A percentile compares a stretch with the other conserved stretches of the same genome.
Conservation (phyloP, 2,113 vertebrate species). For the Alligator sinensis region DNA sequence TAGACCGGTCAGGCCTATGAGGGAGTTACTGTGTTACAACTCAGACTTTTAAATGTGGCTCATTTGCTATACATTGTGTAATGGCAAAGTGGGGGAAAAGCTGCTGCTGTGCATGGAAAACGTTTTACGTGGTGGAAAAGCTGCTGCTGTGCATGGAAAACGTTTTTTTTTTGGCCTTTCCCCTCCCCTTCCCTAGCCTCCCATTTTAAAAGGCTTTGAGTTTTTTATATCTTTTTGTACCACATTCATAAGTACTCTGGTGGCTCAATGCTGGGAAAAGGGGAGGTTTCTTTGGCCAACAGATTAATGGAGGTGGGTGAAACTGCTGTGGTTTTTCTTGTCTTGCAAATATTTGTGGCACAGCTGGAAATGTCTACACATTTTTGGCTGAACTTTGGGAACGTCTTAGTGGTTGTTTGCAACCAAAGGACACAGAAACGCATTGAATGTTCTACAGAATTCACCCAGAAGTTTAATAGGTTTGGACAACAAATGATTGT, state of each 20-base stretch:
- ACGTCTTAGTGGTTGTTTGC: slow-evolving; percentile 40
- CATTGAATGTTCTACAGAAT: background rate
- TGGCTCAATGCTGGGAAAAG: slow-evolving; percentile 61
- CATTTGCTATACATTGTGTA: background rate
- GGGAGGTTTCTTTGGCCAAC: slow-evolving; percentile 76
- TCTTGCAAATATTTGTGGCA: slow-evolving; percentile 37
- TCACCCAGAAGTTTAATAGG: background rate
- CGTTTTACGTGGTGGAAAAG: slow-evolving; percentile 46
- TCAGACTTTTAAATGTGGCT: background rate
- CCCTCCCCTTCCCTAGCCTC: background rate
- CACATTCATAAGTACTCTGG: slow-evolving; percentile 51
- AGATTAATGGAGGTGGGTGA: slow-evolving; percentile 76
- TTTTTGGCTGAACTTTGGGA: slow-evolving; percentile 67
- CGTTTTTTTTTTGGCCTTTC: slow-evolving; percentile 1
- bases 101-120: slow-evolving; percentile 20
- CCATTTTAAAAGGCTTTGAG: slow-evolving; percentile 46
- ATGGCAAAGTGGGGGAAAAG: slow-evolving; percentile 35
- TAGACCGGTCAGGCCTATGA: slow-evolving; percentile 36
- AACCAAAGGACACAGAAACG: background rate
- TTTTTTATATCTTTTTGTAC: slow-evolving; percentile 20
- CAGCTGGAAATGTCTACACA: slow-evolving; percentile 62
- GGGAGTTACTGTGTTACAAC: slow-evolving; percentile 16
- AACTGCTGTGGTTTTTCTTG: slow-evolving; percentile 5
- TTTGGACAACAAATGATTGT: background rate
- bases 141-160: slow-evolving; percentile 19